Evolutionary conservation across 2,888 invertebrate genomes (phyloP).

Genomic region (Mimachlamys varia): DNA sequence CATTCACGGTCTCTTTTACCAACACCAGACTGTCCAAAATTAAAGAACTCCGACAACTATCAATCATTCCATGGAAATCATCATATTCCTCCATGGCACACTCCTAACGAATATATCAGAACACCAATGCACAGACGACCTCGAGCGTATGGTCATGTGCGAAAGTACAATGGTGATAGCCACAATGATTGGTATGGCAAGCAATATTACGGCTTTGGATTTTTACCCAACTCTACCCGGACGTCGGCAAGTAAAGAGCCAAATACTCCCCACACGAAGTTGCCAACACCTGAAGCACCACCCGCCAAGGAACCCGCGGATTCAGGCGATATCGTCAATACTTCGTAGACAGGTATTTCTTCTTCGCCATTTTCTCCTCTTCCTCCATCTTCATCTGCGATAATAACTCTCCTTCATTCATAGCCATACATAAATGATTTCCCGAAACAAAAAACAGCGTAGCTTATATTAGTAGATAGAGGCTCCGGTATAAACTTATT

Average conservation of each 20-base stretch:
- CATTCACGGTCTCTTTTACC: neutral
- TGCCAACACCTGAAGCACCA: neutral
- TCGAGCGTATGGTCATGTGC: neutral
- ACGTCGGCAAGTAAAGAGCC: neutral
- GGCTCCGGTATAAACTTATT: no score
- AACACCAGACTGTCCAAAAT: neutral
- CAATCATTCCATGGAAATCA: neutral
- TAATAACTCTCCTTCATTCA: neutral
- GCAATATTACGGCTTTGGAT: neutral
- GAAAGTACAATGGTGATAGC: neutral
- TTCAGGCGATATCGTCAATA: neutral
- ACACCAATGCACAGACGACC: neutral
- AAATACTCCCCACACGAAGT: neutral
- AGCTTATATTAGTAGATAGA: no score
- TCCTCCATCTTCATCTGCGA: neutral
- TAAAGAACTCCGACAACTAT: neutral
- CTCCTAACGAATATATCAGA: neutral
- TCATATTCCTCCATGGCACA: neutral
- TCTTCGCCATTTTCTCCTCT: slow-evolving; percentile 17
- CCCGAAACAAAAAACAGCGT: no score
- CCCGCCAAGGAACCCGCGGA: neutral
- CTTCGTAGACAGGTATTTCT: neutral
- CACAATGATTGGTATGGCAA: slow-evolving; percentile 19
- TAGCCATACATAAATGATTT: neutral
- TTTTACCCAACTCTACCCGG: neutral